Evolutionary conservation across 2,888 invertebrate genomes (phyloP).

Genomic region (Strigamia crassipes): DNA sequence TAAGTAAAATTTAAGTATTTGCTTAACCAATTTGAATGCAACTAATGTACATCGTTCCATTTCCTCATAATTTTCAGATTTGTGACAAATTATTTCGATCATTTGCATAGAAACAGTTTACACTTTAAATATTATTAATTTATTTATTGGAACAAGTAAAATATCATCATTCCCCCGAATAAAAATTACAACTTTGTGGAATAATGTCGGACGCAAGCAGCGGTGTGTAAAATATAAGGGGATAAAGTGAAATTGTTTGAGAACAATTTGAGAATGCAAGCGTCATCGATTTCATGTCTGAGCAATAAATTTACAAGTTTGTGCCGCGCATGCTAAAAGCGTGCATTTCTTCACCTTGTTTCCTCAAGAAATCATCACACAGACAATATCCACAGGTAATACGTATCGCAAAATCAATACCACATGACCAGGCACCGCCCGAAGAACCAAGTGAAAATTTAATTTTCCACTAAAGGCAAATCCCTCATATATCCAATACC

Average conservation of each 20-base stretch:
- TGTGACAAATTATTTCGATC: too few relatives aligned
- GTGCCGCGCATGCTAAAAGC: neutral
- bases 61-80: too few relatives aligned
- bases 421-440: neutral
- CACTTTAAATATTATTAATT: too few relatives aligned
- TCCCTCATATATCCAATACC: neutral
- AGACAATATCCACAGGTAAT: neutral
- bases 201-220: neutral
- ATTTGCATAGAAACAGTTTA: too few relatives aligned
- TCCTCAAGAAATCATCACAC: neutral
- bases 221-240: neutral
- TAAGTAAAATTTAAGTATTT: too few relatives aligned
- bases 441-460: neutral
- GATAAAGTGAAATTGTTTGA: neutral
- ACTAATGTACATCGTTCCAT: too few relatives aligned
- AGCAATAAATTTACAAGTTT: slow-evolving; percentile 10
- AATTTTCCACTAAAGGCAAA: neutral
- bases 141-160: neutral
- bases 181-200: neutral
- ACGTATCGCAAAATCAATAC: neutral
- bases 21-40: too few relatives aligned
- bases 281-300: neutral
- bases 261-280: neutral
- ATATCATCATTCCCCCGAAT: neutral
- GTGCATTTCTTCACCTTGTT: neutral